Evolutionary conservation across 1,140 invertebrate genomes (phyloP), one percentile per base, ranked within the genome.

Genomic region (Zaprionus ghesquierei): DNA sequence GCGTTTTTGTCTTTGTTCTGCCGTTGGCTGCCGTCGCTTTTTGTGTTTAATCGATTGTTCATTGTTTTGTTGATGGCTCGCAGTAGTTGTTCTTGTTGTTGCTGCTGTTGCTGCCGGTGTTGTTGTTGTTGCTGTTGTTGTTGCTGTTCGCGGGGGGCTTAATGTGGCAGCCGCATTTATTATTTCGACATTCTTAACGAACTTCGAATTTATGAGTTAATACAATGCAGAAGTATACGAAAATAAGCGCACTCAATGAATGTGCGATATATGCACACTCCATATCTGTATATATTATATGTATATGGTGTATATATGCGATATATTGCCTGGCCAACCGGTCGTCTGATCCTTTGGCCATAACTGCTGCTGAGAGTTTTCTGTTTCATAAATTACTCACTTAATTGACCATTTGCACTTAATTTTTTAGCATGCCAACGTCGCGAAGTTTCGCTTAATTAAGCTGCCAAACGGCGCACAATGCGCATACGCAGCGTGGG

Each of bases 151-250:
- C 5, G 55, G 49, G 69, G 51, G 60, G 25, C 85, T 89, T 89
- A 89, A 89, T 89, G 75, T 90, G 77, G 78, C 81, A 87, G 66
- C 70, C 70, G 75, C 84, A 87, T 87, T 87, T 86, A 89, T 86
- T 86, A 77, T 86, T 86, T 86, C 82, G 85, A 90, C 85, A 89
- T 89, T 89, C 82, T 89, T 89, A 89, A 89, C 85, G 85, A 89
- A 89, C 86, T 79, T 85, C 35, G 68, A 89, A 89, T 89, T 89
- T 89, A 89, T 90, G 85, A 89, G 81, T 89, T 84, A 87, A 87
- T 89, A 87, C 84, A 87, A 84, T 56, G 56, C 61, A 50, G 38
- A 55, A 44, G 69, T 63, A 59, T 54, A 70, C 69, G 58, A 46
- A 75, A 75, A 64, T 72, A 70, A 53, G 49, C 59, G 20, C 49